Base-by-base conservation (phyloP, 1,140 invertebrate species). In the Aplysia californica region DNA sequence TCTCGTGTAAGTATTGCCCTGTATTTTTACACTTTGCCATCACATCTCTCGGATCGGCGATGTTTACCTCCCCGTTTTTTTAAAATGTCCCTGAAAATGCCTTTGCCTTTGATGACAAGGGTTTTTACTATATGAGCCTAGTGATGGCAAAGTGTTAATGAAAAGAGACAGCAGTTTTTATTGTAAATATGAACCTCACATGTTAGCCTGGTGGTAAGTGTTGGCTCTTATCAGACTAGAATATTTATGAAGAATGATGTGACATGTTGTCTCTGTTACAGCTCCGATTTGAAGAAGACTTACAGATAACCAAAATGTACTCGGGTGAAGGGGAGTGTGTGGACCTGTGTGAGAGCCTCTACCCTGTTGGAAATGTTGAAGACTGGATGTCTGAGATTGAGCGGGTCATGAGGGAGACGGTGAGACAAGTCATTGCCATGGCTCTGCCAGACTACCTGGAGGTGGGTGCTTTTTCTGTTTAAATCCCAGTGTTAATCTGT, bases 361-460 rank as follows among this genome's bases (percentile, higher is more conserved):
- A 89, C 81, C 90, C 90, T 5, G 85, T 83, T n/a, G 89, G 89
- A 29, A 91, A 90, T 80, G 89, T 91, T 6, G 90, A 91, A 80
- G 89, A 90, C 79, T 91, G 90, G 90, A 85, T 91, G 85, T 81
- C 86, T 67, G 86, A 89, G 77, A 85, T 90, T 33, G 89, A 90
- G 79, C 72, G 82, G 5, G 83, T 86, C 58, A 91, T 90, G 89
- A 86, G 81, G 67, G 87, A 88, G 71, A 89, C 83, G 79, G 55
- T 91, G 21, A 75, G 87, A 58, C 77, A 81, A 55, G 88, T 87
- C 66, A 87, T 91, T 26, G 80, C 80, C 44, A 85, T 87, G 38
- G 81, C 89, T 38, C 78, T 91, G 1, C 81, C 75, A n/a, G 83
- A 86, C 66, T 91, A 91, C 59, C 77, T 76, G 75, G 79, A 83